Evolutionary conservation across 2,888 invertebrate genomes (phyloP).

Genomic region (Slavum lentiscoides): DNA sequence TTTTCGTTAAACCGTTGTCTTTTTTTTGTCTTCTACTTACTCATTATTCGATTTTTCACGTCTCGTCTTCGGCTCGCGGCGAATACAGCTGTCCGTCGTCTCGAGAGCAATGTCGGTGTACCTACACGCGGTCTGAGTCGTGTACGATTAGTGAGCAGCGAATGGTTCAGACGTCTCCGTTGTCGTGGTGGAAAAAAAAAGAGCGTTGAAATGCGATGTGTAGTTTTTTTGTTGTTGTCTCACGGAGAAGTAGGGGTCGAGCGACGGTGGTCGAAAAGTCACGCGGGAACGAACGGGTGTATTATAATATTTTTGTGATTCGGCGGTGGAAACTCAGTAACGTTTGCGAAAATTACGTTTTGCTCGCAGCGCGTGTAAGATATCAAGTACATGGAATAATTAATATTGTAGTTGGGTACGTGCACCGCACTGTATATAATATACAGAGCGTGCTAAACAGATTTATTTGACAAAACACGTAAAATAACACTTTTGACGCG

Average conservation of each 20-base stretch:
- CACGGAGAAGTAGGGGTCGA: constrained; percentile 10
- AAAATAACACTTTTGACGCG: too few species aligned
- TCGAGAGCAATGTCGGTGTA: constrained; percentile 19
- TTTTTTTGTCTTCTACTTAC: constrained; percentile 16
- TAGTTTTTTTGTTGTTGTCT: neutral
- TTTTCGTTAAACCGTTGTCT: too few species aligned
- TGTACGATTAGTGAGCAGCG: constrained; percentile 34
- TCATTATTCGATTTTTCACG: neutral
- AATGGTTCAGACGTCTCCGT: constrained; percentile 1
- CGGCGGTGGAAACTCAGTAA: constrained; percentile 10
- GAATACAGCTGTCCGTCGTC: neutral
- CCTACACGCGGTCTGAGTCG: constrained; percentile 21
- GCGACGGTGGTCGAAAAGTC: neutral
- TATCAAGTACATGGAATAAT: too few species aligned
- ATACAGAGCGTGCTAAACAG: too few species aligned
- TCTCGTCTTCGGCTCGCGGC: neutral
- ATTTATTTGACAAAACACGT: too few species aligned
- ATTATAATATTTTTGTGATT: neutral
- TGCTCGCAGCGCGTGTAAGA: too few species aligned
- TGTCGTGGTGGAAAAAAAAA: constrained; percentile 27
- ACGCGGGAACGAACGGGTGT: constrained; percentile 1
- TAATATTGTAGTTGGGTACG: too few species aligned
- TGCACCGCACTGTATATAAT: too few species aligned
- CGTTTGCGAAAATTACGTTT: neutral
- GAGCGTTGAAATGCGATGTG: constrained; percentile 8